Conservation (phyloP, 2,888 invertebrate species). For the Epistrophe eligans region DNA sequence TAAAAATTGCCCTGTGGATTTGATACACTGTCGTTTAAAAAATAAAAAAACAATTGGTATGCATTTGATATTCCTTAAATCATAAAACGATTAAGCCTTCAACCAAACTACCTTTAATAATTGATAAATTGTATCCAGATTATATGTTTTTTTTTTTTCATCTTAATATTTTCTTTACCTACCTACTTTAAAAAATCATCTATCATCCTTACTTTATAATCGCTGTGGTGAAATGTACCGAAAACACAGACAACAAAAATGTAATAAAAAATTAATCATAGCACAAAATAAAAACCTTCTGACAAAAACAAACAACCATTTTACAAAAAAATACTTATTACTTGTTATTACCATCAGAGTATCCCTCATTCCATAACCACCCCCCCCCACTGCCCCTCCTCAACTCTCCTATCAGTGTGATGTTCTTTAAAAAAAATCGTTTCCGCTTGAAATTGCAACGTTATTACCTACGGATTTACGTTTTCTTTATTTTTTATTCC, state of each 20-base stretch:
- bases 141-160: no score
- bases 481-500: conserved; percentile 38
- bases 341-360: conserved; percentile 62
- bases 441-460: conserved; percentile 75
- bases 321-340: conserved; percentile 76
- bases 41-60: no score
- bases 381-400: no score
- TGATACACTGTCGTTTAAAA: no score
- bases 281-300: conserved; percentile 70
- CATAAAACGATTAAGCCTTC: no score
- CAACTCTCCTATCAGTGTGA: conserved; percentile 20
- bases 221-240: conserved; percentile 56
- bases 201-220: conserved; percentile 19
- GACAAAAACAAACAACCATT: conserved; percentile 77
- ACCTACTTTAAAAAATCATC: conserved; percentile 24
- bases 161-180: no score
- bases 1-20: no score
- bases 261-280: conserved; percentile 77
- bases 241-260: conserved; percentile 58
- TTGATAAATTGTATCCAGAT: no score
- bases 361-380: not conserved
- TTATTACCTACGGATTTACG: conserved; percentile 74
- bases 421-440: conserved; percentile 49
- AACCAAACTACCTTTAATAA: no score
- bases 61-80: no score